These are phyloP conservation scores for Acleris cristana DNA, from an alignment of 2,888 invertebrate species.

Conservation along the genomic window DNA sequence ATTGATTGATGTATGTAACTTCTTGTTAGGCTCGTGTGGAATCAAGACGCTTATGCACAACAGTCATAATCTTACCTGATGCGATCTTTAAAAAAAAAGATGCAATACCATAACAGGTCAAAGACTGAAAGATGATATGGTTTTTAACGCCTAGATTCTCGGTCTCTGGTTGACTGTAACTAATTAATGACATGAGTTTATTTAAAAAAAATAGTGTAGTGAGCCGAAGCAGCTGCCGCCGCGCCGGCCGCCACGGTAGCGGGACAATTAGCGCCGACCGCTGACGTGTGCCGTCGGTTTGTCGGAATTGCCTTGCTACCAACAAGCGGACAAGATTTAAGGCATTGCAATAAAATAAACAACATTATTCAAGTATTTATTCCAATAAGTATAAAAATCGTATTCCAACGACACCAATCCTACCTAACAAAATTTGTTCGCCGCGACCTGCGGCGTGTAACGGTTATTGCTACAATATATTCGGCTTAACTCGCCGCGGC, in stretches of 20 bases:
- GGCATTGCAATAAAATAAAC: slow-evolving; percentile 31
- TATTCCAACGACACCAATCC: slow-evolving; percentile 34
- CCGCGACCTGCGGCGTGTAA: slow-evolving; percentile 44
- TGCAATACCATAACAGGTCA: too few relatives aligned
- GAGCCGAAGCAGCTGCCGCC: too few relatives aligned
- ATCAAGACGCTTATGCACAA: too few relatives aligned
- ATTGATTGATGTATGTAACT: too few relatives aligned
- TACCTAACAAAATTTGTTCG: slow-evolving; percentile 39
- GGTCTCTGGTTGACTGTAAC: too few relatives aligned
- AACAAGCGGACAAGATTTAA: neutral
- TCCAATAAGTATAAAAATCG: slow-evolving; percentile 36
- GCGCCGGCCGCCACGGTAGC: neutral
- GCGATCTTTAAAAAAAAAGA: too few relatives aligned
- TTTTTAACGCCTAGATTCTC: too few relatives aligned
- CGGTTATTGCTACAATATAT: slow-evolving; percentile 52
- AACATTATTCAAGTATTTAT: slow-evolving; percentile 43
- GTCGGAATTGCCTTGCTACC: neutral
- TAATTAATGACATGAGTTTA: too few relatives aligned
- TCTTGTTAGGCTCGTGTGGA: too few relatives aligned
- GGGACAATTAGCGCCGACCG: slow-evolving; percentile 18
- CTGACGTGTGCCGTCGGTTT: slow-evolving; percentile 9
- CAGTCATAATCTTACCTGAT: too few relatives aligned
- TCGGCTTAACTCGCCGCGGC: slow-evolving; percentile 46
- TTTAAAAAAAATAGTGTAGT: too few relatives aligned
- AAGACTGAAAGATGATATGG: too few relatives aligned